Evolutionary conservation across 2,888 invertebrate species (phyloP), one percentile per base, ranked within the genome.

Genomic region (Heliconius sara): DNA sequence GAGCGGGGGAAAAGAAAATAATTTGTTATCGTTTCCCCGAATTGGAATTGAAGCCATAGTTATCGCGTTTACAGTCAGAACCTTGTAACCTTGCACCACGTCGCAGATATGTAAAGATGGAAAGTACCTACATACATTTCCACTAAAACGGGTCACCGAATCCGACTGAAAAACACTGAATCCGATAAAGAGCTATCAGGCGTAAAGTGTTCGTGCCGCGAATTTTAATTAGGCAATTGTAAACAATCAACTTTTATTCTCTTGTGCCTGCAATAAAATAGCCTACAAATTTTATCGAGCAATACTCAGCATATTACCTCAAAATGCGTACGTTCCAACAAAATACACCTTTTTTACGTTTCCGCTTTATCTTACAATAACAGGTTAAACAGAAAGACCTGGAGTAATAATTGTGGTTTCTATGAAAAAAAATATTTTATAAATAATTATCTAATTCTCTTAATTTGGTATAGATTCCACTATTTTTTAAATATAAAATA

Each of bases 241-340:
- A 75, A 75, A 75, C 75, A 75, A 75, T 75, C 65, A 47, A 65
- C 47, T 47, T 75, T 75, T 65, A 75, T 75, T 70, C 65, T 66
- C 19, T 43, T 65, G 39, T 30, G 47, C 65, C 75, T 25, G 39
- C 60, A 65, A 66, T 75, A 75, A 75, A 75, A 75, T 19, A 47
- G 43, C 25, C 27, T 39, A 63, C 27, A 43, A 27, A 75, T 74
- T 63, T 74, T 25, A 60, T 65, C 65, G n/a, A 39, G 65, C 63
- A 72, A 60, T 60, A 39, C 60, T 43, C 60, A 43, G 74, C 63
- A 43, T 25, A 43, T 65, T 63, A 60, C 39, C 25, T 63, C 16
- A 52, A 52, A 5, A 72, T 68, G 30, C 27, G 22, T 39, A 3
- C 12, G 6, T 25, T n/a, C 2, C 22, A 7, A 43, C 3, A 43